Conservation (phyloP, 2,888 invertebrate genomes). For the Scaptomyza polygonia region DNA sequence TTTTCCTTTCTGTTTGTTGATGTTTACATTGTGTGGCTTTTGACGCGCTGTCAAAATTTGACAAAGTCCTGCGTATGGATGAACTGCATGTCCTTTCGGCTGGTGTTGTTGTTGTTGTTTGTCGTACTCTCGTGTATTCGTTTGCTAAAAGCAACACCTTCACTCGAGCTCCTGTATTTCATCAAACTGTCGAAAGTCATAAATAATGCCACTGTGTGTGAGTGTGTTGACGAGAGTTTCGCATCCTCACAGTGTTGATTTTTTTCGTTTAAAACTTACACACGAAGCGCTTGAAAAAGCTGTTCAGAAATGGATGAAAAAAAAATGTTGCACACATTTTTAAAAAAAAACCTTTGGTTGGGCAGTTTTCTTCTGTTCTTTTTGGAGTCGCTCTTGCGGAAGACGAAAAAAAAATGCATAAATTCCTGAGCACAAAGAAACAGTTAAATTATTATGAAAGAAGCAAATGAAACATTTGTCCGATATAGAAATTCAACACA, state of each 20-base stretch:
- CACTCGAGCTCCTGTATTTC: constrained; percentile 13
- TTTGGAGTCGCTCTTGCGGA: not conserved
- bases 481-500: not conserved
- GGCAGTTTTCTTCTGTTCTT: not conserved
- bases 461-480: constrained; percentile 5
- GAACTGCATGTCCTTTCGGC: constrained; percentile 46
- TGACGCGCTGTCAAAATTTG: constrained; percentile 59
- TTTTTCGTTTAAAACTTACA: constrained; percentile 46
- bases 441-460: constrained; percentile 8
- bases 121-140: not conserved
- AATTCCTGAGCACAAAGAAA: constrained; percentile 3
- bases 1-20: not conserved
- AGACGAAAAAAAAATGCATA: not conserved
- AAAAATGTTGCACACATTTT: not conserved
- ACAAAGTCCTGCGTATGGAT: constrained; percentile 48
- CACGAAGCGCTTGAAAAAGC: constrained; percentile 26
- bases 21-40: constrained; percentile 28
- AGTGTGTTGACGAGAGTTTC: not conserved
- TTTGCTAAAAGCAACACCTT: constrained; percentile 25
- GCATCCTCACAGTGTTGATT: constrained; percentile 53
- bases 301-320: not conserved
- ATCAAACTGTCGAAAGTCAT: constrained; percentile 65
- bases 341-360: constrained; percentile 2
- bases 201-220: constrained; percentile 51
- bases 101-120: constrained; percentile 2